phyloP scores from a whole-genome alignment of 2,113 vertebrate species.

The Miniopterus natalensis region DNA sequence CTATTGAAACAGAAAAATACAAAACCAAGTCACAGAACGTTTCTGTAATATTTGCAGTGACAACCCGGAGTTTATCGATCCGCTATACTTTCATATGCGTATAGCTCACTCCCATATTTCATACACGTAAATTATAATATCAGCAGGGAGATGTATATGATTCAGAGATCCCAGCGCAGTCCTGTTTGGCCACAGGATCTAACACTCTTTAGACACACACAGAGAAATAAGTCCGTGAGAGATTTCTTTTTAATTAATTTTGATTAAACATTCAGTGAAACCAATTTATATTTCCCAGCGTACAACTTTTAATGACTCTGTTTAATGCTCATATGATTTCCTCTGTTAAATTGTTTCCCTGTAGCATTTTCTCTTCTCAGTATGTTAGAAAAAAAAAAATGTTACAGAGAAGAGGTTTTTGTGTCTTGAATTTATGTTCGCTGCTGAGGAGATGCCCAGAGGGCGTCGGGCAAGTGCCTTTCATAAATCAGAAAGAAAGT shows the following conservation, averaged over 20 bases:
- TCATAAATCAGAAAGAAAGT: conserved; percentile 52
- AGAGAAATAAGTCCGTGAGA: not conserved
- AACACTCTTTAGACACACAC: not conserved
- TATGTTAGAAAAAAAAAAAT: conserved; percentile 54
- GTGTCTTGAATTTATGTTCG: conserved; percentile 71
- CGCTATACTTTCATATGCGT: not conserved
- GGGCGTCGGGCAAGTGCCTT: conserved; percentile 51
- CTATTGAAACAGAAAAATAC: not conserved
- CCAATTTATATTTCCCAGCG: conserved; percentile 73
- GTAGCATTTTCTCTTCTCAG: conserved; percentile 72
- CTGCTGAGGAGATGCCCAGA: conserved; percentile 50
- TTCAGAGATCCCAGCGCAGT: not conserved
- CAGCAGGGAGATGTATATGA: accelerated
- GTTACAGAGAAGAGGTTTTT: conserved; percentile 58
- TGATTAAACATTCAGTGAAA: conserved; percentile 73
- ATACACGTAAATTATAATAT: too few relatives aligned
- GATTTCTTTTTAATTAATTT: conserved; percentile 81
- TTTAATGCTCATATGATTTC: conserved; percentile 63
- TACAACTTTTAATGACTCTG: conserved; percentile 66
- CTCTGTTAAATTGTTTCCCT: conserved; percentile 64
- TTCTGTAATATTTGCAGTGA: not conserved
- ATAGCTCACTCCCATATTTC: not conserved
- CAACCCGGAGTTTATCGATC: accelerated
- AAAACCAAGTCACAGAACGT: not conserved
- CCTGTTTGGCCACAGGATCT: not conserved